Conservation (phyloP, 2,888 invertebrate species). For the Lagria hirta region DNA sequence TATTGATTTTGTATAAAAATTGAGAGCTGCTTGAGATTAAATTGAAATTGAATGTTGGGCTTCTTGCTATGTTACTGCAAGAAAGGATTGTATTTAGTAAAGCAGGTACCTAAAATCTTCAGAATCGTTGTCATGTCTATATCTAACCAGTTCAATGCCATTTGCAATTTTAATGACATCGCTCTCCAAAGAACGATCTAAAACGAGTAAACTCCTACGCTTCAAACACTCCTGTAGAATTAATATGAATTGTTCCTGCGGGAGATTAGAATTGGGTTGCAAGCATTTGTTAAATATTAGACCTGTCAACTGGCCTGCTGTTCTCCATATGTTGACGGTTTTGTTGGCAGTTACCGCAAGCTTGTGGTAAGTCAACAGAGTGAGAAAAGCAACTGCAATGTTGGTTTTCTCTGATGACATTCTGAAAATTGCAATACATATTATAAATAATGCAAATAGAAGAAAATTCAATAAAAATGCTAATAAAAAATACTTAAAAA, state of each 20-base stretch:
- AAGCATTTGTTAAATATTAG: conserved; percentile 38
- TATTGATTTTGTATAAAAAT: no score
- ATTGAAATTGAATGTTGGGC: no score
- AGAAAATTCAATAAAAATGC: no score
- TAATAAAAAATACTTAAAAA: conserved; percentile 7
- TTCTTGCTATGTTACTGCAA: no score
- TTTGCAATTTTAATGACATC: conserved; percentile 65
- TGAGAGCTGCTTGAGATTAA: no score
- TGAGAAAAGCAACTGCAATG: conserved; percentile 19
- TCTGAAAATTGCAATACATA: conserved; percentile 16
- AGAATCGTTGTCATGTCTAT: conserved; percentile 52
- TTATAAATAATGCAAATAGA: background rate
- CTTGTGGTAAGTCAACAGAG: conserved; percentile 14
- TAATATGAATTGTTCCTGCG: conserved; percentile 27
- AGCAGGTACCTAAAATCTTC: conserved; percentile 25
- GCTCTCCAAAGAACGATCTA: conserved; percentile 62
- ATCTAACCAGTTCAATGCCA: conserved; percentile 65
- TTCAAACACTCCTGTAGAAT: conserved; percentile 54
- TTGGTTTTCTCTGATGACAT: conserved; percentile 22
- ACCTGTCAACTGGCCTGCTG: conserved; percentile 36
- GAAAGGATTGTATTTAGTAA: no score
- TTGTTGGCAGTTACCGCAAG: no score
- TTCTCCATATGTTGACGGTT: conserved; percentile 31
- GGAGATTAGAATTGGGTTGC: conserved; percentile 20
- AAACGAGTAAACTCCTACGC: conserved; percentile 58